Evolutionary conservation across 2,113 vertebrate genomes (phyloP), one percentile per base, ranked within the genome.

Genomic region (Tragelaphus scriptus): DNA sequence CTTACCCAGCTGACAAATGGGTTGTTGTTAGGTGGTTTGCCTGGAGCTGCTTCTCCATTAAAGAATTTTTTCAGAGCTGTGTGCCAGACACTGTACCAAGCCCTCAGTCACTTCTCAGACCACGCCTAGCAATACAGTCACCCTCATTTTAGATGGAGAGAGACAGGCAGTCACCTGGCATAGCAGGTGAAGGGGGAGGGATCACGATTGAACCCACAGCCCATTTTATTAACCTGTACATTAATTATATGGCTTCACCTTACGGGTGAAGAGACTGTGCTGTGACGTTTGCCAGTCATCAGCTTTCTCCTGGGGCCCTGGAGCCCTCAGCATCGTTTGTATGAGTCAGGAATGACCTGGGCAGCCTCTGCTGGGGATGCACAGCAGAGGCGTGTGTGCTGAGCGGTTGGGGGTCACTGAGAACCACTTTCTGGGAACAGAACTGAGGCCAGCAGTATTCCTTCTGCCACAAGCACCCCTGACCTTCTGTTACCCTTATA

Each of bases 361-460:
- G 11, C 25, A 36, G n/a, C 32, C 32, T 88, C 77, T 51, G 81
- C 44, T 15, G 16, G 11, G 11, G 44, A 44, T 44, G 44, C 44
- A 44, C 6, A 84, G 71, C 28, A 28, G 44, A 26, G n/a, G 5
- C 40, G 65, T 49, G 5, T 2, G 13, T 15, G 89, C 51, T 2
- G 3, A 15, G 68, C 19, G 68, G 93, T 53, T 80, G 7, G 53
- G 88, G 59, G 87, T 59, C 44, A 12, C 44, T 3, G 7, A 92
- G 51, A 6, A 2, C 36, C 84, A 61, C 82, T 79, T 91, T 82
- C 92, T 93, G 23, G 55, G 90, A 85, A 56, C 71, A 68, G 85
- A 49, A 51, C 0, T 0, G 63, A 92, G 68, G 79, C 56, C 14
- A 15, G 59, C 0, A 2, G 59, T 9, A 44, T 12, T 21, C 13